Conservation (phyloP, 1,140 invertebrate species). For the Palaemon carinicauda region DNA sequence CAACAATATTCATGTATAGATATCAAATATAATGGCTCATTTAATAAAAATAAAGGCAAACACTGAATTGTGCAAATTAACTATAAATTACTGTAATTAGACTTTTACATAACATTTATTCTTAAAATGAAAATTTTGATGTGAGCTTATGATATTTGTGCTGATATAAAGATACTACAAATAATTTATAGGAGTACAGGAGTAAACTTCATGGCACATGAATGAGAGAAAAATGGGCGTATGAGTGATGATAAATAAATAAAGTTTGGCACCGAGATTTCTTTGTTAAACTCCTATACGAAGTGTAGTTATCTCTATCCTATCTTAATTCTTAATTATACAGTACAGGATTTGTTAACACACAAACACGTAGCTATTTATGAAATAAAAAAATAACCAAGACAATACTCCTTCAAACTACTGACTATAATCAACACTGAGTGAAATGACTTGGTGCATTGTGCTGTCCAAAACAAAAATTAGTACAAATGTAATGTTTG, state of each 20-base stretch:
- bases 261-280: slow-evolving; percentile 34
- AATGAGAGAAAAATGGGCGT: neutral
- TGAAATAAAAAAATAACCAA: neutral
- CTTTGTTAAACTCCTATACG: slow-evolving; percentile 5
- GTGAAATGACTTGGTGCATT: slow-evolving; percentile 16
- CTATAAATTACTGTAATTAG: neutral
- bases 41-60: neutral
- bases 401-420: neutral
- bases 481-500: neutral
- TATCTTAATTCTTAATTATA: neutral
- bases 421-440: neutral
- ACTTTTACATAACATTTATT: neutral
- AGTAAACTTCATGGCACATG: slow-evolving; percentile 30
- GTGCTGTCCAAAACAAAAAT: neutral
- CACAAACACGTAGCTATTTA: slow-evolving; percentile 15
- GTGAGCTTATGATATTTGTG: slow-evolving; percentile 35
- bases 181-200: slow-evolving; percentile 25
- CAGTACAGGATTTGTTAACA: neutral
- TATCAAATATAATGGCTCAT: too few relatives aligned
- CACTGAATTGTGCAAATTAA: neutral
- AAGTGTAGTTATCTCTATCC: neutral
- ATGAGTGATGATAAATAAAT: neutral
- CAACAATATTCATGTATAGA: too few relatives aligned
- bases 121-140: slow-evolving; percentile 26
- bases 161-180: slow-evolving; percentile 18